phyloP scores from a whole-genome alignment of 2,113 vertebrate genomes.

The Hyaena hyaena region DNA sequence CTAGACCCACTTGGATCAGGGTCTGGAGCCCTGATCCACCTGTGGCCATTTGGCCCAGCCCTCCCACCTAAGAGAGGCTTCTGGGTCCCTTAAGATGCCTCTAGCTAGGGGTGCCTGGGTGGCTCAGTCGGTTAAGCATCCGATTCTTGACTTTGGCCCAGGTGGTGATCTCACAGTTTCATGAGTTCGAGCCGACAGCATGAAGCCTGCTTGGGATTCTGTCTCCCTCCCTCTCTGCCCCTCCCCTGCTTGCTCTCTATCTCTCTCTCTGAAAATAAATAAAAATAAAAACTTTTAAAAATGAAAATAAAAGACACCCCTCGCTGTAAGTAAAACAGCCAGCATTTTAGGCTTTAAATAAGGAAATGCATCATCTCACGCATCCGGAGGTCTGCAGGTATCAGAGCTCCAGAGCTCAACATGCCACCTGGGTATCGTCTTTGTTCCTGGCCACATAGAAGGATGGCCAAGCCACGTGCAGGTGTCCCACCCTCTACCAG shows the following conservation, averaged over 20 bases:
- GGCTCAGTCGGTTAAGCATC: no score
- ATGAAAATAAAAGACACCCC: background rate
- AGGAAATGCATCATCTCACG: background rate
- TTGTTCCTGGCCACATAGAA: background rate
- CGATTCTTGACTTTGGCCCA: no score
- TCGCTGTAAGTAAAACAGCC: background rate
- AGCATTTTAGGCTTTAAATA: background rate
- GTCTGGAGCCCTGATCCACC: background rate
- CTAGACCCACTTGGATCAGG: background rate
- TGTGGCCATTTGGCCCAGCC: background rate
- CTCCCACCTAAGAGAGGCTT: background rate
- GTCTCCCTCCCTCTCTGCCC: no score
- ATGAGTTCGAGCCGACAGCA: no score
- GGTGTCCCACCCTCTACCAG: background rate
- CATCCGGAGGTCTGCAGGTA: no score
- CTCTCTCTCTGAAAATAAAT: no score
- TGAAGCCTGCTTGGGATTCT: no score
- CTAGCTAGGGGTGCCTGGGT: background rate
- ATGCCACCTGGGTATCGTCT: background rate
- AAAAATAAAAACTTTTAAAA: no score
- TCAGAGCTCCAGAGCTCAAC: background rate
- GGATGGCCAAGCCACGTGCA: background rate
- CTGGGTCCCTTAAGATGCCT: background rate
- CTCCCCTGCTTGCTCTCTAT: no score
- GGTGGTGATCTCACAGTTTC: no score